Evolutionary conservation across 2,113 vertebrate species (phyloP).

Genomic region (Corythaeola cristata): DNA sequence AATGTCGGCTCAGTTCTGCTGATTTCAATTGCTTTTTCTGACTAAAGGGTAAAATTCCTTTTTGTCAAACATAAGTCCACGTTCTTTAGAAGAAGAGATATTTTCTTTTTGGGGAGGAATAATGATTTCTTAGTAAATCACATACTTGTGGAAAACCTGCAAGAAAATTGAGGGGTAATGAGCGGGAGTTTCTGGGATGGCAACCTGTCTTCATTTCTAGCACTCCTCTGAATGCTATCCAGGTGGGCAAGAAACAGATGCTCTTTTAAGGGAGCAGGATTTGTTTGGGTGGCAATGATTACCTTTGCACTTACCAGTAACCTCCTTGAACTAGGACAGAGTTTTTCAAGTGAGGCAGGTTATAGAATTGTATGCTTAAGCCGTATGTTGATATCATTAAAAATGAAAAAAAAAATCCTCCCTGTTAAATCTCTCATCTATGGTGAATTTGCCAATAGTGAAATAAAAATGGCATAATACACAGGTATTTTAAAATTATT

Average conservation of each 20-base stretch:
- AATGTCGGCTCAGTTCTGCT: not conserved
- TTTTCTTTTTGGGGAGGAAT: not conserved
- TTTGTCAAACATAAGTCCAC: not conserved
- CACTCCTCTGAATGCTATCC: not conserved
- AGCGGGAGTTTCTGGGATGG: not conserved
- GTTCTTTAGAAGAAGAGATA: not conserved
- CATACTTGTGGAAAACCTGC: not conserved
- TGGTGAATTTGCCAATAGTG: not conserved
- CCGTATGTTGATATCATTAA: not conserved
- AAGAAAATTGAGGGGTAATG: not conserved
- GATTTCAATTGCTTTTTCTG: not conserved
- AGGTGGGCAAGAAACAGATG: not conserved
- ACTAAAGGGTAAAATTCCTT: not conserved
- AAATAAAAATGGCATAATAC: not conserved
- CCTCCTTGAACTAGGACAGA: not conserved
- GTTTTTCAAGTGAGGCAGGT: not conserved
- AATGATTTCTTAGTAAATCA: not conserved
- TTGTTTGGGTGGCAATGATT: not conserved
- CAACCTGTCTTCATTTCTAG: not conserved
- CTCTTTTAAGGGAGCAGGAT: not conserved
- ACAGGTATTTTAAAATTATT: not conserved
- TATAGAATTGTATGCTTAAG: not conserved
- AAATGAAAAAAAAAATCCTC: not conserved
- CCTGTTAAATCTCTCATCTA: not conserved
- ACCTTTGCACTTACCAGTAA: not conserved